phyloP scores from a whole-genome alignment of 2,113 vertebrate species.

The Hippocampus abdominalis region DNA sequence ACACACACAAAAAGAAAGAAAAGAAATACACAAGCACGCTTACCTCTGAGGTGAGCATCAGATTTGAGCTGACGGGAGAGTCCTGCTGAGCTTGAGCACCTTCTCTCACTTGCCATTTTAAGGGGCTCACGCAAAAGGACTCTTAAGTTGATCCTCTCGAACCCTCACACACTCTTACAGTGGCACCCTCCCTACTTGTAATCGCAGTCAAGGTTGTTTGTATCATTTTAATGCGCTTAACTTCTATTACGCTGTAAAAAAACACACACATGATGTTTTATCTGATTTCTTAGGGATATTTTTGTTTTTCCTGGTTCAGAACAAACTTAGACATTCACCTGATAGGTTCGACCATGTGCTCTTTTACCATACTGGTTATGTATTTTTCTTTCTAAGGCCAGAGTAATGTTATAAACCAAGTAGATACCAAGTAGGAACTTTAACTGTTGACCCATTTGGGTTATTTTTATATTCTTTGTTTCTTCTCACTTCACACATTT shows the following conservation, averaged over 20 bases:
- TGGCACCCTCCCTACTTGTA: background rate
- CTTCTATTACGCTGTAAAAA: too few species aligned
- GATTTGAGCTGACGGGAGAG: conserved; percentile 33
- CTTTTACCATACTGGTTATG: too few species aligned
- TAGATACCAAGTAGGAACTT: too few species aligned
- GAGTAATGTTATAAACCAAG: background rate
- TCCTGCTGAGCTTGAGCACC: conserved; percentile 16
- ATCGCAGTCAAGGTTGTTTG: too few species aligned
- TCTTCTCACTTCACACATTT: background rate
- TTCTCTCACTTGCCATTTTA: conserved; percentile 23
- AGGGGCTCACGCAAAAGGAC: conserved; percentile 20
- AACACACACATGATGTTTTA: too few species aligned
- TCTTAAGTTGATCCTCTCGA: conserved; percentile 9
- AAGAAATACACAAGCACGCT: background rate
- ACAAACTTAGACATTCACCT: background rate
- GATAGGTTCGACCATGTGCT: background rate
- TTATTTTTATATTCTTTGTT: too few species aligned
- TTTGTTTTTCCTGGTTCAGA: too few species aligned
- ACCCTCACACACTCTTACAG: background rate
- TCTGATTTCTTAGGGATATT: too few species aligned
- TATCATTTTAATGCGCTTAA: too few species aligned
- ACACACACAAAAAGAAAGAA: background rate
- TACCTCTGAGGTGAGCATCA: conserved; percentile 39
- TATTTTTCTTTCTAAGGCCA: too few species aligned
- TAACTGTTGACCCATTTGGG: too few species aligned